These are phyloP conservation scores for Lycia hirtaria DNA, from an alignment of 2,888 invertebrate species.

Conservation along the genomic window DNA sequence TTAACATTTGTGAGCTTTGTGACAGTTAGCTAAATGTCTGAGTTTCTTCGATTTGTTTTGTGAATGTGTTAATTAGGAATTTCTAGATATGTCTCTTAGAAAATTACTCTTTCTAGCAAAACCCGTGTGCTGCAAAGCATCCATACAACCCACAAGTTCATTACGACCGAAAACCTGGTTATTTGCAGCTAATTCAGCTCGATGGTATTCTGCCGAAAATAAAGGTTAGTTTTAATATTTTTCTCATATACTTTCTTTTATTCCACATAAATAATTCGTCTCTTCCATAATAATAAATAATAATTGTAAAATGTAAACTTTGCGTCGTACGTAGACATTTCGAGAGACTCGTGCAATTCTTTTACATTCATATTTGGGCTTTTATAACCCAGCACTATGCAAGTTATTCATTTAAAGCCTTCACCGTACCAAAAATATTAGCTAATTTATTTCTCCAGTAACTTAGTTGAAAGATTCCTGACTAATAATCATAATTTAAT, in stretches of 20 bases:
- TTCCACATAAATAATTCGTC: not conserved
- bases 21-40: slow-evolving; percentile 12
- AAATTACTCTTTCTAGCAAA: slow-evolving; percentile 71
- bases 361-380: not conserved
- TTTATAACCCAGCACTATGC: too few species aligned
- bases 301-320: not conserved
- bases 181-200: slow-evolving; percentile 61
- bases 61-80: slow-evolving; percentile 57
- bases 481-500: too few species aligned
- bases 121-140: slow-evolving; percentile 63
- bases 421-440: not conserved
- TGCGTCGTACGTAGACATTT: not conserved
- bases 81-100: slow-evolving; percentile 71
- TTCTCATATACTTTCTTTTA: not conserved
- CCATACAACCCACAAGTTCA: slow-evolving; percentile 62
- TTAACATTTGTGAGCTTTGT: slow-evolving; percentile 20
- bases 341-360: not conserved
- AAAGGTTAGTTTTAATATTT: slow-evolving; percentile 71
- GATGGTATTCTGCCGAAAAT: slow-evolving; percentile 73
- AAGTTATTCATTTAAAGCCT: not conserved
- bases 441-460: not conserved
- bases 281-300: not conserved
- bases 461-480: too few species aligned
- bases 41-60: slow-evolving; percentile 55
- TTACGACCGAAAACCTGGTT: slow-evolving; percentile 66